Base-by-base conservation (phyloP, 2,888 invertebrate genomes). In the Chrysolina oricalcia region DNA sequence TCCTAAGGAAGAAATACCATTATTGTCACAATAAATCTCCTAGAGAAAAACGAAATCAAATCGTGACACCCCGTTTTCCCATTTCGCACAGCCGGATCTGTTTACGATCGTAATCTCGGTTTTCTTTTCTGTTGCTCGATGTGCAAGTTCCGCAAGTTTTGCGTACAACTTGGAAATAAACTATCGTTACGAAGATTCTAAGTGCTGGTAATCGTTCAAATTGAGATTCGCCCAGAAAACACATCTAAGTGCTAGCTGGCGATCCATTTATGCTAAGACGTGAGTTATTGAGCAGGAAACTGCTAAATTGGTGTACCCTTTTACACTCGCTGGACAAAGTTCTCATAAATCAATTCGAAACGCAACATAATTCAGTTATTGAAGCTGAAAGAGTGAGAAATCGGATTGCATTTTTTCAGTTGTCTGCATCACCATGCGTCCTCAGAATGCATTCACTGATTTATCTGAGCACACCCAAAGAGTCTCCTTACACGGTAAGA, bases 261-360 rank as follows among this genome's bases (percentile, higher is more conserved):
- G 23, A 59, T 59, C 23, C 23, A 59, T 59, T 23, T 11, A 59
- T 13, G 8, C 59, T 13, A 23, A 59, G 59, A 6, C 21, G 59
- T 59, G 59, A 59, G 27, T 59, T 59, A 59, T 59, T 27, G 59
- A 15, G n/a, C 59, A 59, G 59, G 59, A 59, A 59, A 59, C 59
- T 59, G 59, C 59, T 59, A 59, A 59, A 59, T 59, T 59, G 59
- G 59, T 59, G 59, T 59, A 59, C 59, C 59, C 59, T 59, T 59
- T 59, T 59, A 59, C 59, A 59, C 59, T 59, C 13, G 53, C 59
- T n/a, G 11, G n/a, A 59, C 56, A 27, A 59, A 27, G 56, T 59
- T 11, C n/a, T 23, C 56, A 23, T 59, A 59, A 59, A 59, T 59
- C 56, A 59, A 3, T 23, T 13, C 56, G 23, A 4, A 59, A 59